Base-by-base conservation (phyloP, 1,140 invertebrate species). In the Sminthurinus signatus region DNA sequence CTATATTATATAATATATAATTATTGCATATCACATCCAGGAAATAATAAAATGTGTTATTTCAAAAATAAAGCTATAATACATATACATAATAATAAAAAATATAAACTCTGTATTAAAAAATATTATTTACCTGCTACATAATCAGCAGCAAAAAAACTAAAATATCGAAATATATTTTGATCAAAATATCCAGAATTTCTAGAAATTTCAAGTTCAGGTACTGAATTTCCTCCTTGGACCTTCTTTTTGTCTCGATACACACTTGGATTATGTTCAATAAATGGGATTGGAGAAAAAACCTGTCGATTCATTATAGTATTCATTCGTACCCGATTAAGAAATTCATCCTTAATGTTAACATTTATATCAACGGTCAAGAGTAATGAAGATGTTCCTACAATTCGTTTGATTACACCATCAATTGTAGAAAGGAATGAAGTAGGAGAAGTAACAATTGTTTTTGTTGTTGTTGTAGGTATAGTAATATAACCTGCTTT, bases 61-160 rank as follows among this genome's bases (percentile, higher is more conserved):
- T 10, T 39, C 8, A 39, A 10, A 39, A 67, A 29, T 19, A 54
- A 5, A 12, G 2, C n/a, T 10, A 39, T 10, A 39, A 39, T 39
- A 39, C 8, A 39, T 39, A 39, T 17, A 39, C 17, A 39, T 39
- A 39, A 39, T 39, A 39, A 8, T 10, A 10, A 39, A 39, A 10
- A 39, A 39, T 39, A 39, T 17, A 39, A 10, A 39, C 8, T 39
- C 17, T 17, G 17, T 39, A 39, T 10, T 39, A 39, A 39, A 23
- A 48, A 59, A 55, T 59, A 28, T 66, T 62, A 78, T 77, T 74
- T 76, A 88, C 87, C 84, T 64, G 76, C 75, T 19, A 85, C 79
- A 76, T 90, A 93, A 80, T 96, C 91, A 65, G 81, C 82, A 48
- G 84, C 81, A 75, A 93, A 93, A 78, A 94, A 93, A 14, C 87